These are phyloP conservation scores for Meles meles DNA, from an alignment of 2,113 vertebrate species.

Conservation along the genomic window DNA sequence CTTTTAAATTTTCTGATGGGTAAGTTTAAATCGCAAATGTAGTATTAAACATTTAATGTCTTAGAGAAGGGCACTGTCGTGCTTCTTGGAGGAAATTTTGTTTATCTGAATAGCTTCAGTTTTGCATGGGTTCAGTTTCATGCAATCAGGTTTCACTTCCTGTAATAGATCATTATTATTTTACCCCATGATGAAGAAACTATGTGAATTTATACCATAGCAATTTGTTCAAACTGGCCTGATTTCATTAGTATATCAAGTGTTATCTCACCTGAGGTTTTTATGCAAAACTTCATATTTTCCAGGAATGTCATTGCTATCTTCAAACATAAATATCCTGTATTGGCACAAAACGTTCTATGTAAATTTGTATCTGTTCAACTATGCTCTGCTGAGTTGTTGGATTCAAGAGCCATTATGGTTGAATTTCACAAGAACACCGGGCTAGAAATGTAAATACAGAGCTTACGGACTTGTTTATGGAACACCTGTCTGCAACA, in stretches of 20 bases:
- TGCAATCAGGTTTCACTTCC: conserved; percentile 64
- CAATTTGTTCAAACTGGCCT: conserved; percentile 5
- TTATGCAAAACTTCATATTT: not conserved
- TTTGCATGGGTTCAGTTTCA: conserved; percentile 56
- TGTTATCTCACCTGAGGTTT: conserved; percentile 1
- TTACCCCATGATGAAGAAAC: conserved; percentile 13
- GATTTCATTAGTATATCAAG: not conserved
- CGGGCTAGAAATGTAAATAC: conserved; percentile 30
- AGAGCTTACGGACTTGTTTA: conserved; percentile 26
- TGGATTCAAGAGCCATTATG: not conserved
- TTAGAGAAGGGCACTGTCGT: not conserved
- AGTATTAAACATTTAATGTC: not conserved
- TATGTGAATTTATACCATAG: not conserved
- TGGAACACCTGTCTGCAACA: not conserved
- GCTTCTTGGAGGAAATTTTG: conserved; percentile 5
- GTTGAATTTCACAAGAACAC: conserved; percentile 24
- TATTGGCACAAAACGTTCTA: not conserved
- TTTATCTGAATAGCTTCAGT: conserved; percentile 40
- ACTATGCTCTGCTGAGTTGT: not conserved
- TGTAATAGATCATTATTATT: conserved; percentile 41
- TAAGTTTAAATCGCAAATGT: not conserved
- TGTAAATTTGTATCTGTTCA: not conserved
- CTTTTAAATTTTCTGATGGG: not conserved
- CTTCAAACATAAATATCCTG: not conserved
- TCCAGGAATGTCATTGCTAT: not conserved